Evolutionary conservation across 1,140 invertebrate genomes (phyloP).

Genomic region (Rhyacophila brunnea): DNA sequence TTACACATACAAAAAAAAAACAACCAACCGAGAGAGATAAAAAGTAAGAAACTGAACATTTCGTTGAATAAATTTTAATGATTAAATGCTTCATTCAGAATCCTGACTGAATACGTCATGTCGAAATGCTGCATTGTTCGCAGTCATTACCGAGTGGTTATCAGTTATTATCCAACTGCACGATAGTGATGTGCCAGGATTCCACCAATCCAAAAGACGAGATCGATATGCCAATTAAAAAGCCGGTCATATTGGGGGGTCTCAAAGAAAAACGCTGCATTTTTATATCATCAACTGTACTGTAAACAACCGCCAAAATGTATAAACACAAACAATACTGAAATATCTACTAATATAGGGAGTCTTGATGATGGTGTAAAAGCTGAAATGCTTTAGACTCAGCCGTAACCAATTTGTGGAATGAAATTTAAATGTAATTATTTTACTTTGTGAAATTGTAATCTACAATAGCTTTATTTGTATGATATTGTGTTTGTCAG

Average conservation of each 20-base stretch:
- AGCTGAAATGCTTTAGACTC: no score
- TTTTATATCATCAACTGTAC: background rate
- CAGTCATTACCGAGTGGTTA: background rate
- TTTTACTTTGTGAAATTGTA: no score
- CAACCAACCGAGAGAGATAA: background rate
- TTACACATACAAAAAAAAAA: background rate
- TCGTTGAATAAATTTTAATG: slow-evolving; percentile 7
- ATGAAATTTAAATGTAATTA: no score
- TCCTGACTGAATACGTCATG: background rate
- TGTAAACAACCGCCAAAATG: no score
- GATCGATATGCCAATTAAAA: background rate
- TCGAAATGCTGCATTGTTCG: background rate
- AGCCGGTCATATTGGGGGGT: background rate
- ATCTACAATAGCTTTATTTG: no score
- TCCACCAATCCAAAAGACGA: background rate
- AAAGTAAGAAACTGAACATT: slow-evolving; percentile 11
- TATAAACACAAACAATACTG: no score
- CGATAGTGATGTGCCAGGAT: background rate
- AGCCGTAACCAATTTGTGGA: no score
- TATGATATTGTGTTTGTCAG: no score
- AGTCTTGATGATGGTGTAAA: no score
- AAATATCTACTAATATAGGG: no score
- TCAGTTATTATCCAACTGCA: no score
- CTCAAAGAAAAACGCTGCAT: background rate
- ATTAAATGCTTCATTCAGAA: slow-evolving; percentile 13